Evolutionary conservation across 2,888 invertebrate genomes (phyloP), one percentile per base, ranked within the genome.

Genomic region (Nomada fucata): DNA sequence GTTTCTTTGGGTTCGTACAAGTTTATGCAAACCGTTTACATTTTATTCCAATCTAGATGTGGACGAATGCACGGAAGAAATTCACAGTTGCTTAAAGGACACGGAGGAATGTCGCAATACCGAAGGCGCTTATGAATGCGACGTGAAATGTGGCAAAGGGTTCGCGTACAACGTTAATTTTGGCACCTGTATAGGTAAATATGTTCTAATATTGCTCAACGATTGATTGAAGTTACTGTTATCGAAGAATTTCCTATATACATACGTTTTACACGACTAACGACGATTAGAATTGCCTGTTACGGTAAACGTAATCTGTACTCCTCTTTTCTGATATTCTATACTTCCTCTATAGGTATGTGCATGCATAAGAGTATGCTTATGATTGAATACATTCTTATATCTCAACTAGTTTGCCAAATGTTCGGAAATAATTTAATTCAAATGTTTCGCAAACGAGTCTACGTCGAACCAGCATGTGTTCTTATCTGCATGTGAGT

Each of bases 21-120:
- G 26, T n/a, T 20, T 44, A 7, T n/a, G 52, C 26, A 15, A 15
- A 47, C 18, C 15, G 36, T 20, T 55, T 20, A 15, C 23, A 5
- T 29, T 53, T n/a, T 23, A 15, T 15, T 29, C 20, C 20, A 50
- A 53, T 53, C 70, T 91, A 97, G 97, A 97, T 94, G 96, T 97
- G 88, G 96, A 97, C 92, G 97, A 97, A 93, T 97, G 97, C 89
- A 94, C 94, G 1, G 94, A 95, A 69, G 95, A 95, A 57, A 94
- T 95, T 76, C 94, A 96, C 72, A 94, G 95, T 82, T 96, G 96
- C 74, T 94, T 94, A 0, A 93, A 94, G 29, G 95, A 95, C 42
- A 86, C 82, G 26, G 94, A 95, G 79, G 89, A 90, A 20, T 95
- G 95, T 84, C 89, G 91, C 65, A 95, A 95, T 86, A 92, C 89